Evolutionary conservation across 2,888 invertebrate species (phyloP).

Genomic region (Gastracanthus pulcherrimus): DNA sequence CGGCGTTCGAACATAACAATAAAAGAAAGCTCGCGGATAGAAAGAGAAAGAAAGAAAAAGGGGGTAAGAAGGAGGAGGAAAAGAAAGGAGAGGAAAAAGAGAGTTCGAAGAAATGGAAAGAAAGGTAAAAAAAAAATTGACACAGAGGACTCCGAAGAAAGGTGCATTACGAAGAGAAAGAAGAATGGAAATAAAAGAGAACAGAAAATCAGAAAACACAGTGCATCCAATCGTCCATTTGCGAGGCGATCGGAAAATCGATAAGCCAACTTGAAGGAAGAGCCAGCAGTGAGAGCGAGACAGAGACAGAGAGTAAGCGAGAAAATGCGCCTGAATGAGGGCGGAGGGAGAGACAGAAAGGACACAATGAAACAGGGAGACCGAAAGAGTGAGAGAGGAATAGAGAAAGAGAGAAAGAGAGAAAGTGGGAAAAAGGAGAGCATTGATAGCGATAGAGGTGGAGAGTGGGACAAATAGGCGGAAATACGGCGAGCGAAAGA

Average conservation of each 20-base stretch:
- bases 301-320: neutral
- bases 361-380: constrained; percentile 25
- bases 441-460: constrained; percentile 24
- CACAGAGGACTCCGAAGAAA: constrained; percentile 35
- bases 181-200: constrained; percentile 51
- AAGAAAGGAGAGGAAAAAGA: neutral
- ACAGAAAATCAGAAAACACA: constrained; percentile 54
- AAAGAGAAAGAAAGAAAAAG: neutral
- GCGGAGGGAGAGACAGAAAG: constrained; percentile 28
- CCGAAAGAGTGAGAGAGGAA: neutral
- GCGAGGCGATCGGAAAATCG: constrained; percentile 52
- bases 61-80: neutral
- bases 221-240: constrained; percentile 53
- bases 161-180: constrained; percentile 46
- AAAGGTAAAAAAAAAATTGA: constrained; percentile 27
- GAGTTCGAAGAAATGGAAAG: neutral
- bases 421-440: neutral
- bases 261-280: constrained; percentile 52
- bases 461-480: constrained; percentile 43
- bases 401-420: neutral
- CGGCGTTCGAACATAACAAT: constrained; percentile 41
- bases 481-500: constrained; percentile 43
- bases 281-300: constrained; percentile 16
- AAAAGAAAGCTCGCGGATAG: constrained; percentile 30
- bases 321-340: constrained; percentile 26